Evolutionary conservation across 2,797 vertebrate species (phyloP), one percentile per base, ranked within the genome.

Genomic region (Huso huso): DNA sequence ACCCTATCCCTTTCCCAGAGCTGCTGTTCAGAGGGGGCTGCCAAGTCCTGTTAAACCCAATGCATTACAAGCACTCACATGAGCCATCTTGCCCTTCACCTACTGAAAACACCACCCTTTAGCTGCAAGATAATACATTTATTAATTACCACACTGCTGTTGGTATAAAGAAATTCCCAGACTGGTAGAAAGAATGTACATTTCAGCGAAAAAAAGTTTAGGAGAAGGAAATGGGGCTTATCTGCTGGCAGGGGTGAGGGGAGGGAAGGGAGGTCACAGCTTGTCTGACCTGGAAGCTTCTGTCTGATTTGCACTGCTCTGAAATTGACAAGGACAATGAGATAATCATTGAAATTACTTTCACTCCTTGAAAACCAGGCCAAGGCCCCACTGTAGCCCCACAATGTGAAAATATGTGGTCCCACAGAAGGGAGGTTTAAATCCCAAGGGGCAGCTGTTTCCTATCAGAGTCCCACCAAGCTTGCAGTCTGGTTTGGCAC

Each of bases 251-350:
- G 61, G 64, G 71, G 23, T 6, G 23, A 59, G 71, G 23, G 23
- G 23, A 3, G 69, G 78, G 76, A 74, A 67, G 73, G 77, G 79
- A 64, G 79, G 77, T 82, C 84, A 72, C 67, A 73, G 80, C 84
- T 86, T 85, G 91, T 91, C 90, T 93, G 92, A 86, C 91, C 75
- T 88, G 90, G 90, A 93, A 96, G 90, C 91, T 91, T 91, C 86
- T 89, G 90, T 90, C 92, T 90, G 90, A 90, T 92, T n/a, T n/a
- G n/a, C n/a, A n/a, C 23, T 23, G 23, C 23, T 23, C 87, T 79
- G 63, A 78, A 87, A 91, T 88, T 87, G 90, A 89, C 81, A 83
- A 86, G 87, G 88, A 88, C 88, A 85, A 86, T 80, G 87, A 90
- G 87, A 88, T 78, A 88, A 87, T 83, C 82, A 84, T 81, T 72